Percentiles rank a stretch among this genome's conserved stretches.
These are phyloP conservation scores for Danio tinwini DNA, from an alignment of 2,797 vertebrate species.

Conservation along the genomic window DNA sequence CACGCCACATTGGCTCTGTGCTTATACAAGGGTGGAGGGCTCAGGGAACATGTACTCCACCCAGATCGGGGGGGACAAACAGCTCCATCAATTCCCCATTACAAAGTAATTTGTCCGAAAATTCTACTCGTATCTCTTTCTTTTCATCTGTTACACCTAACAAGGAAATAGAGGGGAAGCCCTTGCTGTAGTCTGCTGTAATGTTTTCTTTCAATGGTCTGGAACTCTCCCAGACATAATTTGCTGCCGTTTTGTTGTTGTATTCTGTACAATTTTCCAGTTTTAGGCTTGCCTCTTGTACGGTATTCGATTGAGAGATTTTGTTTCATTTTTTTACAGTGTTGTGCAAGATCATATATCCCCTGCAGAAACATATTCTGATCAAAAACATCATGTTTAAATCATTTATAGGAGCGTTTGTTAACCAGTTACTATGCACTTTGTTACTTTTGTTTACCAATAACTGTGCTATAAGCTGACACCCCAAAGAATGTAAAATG, in stretches of 20 bases:
- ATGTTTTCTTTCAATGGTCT: conserved; percentile 28
- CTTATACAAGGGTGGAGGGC: conserved; percentile 49
- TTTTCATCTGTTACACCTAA: conserved; percentile 46
- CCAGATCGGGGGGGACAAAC: conserved; percentile 51
- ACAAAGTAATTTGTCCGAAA: conserved; percentile 69
- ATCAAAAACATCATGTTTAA: neutral
- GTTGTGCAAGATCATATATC: neutral
- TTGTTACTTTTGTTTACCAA: no score
- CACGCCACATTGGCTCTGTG: conserved; percentile 69
- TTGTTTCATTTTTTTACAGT: neutral
- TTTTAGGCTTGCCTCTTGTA: conserved; percentile 26
- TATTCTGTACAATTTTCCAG: neutral
- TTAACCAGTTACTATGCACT: no score
- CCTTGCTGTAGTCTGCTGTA: neutral
- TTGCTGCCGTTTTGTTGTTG: conserved; percentile 5
- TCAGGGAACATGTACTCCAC: conserved; percentile 44
- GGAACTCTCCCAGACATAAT: neutral
- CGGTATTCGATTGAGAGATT: neutral
- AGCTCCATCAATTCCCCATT: conserved; percentile 70
- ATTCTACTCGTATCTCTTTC: conserved; percentile 14
- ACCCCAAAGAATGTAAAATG: neutral
- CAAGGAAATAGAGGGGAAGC: conserved; percentile 21
- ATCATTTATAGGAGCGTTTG: neutral
- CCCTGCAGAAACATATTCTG: neutral
- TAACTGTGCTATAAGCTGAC: neutral